These are phyloP conservation scores for Sycophila texana DNA, from an alignment of 2,888 invertebrate species.

Conservation along the genomic window DNA sequence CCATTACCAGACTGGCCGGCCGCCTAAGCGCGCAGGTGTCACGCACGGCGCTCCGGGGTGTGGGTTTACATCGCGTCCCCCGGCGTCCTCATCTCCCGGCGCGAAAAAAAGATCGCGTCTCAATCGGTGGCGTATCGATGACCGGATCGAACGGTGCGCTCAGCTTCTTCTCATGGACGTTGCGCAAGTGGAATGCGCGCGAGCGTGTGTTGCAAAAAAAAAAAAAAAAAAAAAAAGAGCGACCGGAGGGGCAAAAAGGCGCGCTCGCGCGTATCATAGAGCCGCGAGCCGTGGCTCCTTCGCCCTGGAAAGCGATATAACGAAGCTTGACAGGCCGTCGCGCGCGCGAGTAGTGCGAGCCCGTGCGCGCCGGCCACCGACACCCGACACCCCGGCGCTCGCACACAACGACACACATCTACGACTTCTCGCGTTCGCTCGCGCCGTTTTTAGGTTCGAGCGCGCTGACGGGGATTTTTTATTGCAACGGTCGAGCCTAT, in stretches of 20 bases:
- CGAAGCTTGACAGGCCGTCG: constrained; percentile 74
- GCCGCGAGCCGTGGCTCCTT: constrained; percentile 23
- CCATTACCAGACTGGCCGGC: too few relatives aligned
- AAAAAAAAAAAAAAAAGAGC: background rate
- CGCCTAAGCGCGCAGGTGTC: background rate
- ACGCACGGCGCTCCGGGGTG: too few relatives aligned
- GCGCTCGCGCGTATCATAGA: constrained; percentile 27
- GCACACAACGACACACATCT: background rate
- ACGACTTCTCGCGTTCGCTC: background rate
- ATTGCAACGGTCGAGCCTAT: too few relatives aligned
- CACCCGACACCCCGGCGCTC: constrained; percentile 66
- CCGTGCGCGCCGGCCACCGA: constrained; percentile 69
- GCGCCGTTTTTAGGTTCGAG: background rate
- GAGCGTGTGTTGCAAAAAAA: background rate
- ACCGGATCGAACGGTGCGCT: background rate
- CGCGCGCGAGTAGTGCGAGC: constrained; percentile 62
- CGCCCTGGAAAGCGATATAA: constrained; percentile 62
- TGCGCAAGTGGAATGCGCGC: constrained; percentile 43
- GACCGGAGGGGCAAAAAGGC: background rate
- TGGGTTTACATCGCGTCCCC: background rate
- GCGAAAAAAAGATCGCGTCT: background rate
- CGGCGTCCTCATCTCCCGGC: background rate
- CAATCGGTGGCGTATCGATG: constrained; percentile 16
- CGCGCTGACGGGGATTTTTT: too few relatives aligned
- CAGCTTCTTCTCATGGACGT: constrained; percentile 35